Percentiles rank a stretch among this genome's conserved stretches.
Conservation (phyloP, 2,888 invertebrate genomes). For the Melinaea menophilus region DNA sequence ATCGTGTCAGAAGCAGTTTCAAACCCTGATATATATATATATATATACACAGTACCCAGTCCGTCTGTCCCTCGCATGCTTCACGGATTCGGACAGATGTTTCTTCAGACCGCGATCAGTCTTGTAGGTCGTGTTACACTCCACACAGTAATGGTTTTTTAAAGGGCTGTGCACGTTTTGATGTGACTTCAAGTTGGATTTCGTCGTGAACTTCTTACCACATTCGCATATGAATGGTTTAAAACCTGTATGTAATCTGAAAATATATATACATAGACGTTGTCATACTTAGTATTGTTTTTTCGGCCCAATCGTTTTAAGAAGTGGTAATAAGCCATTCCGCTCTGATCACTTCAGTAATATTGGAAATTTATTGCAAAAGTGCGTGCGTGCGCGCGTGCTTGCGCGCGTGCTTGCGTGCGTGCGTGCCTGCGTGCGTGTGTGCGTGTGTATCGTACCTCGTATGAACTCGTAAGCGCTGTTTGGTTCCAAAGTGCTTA, state of each 20-base stretch:
- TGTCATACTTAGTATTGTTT: too few relatives aligned
- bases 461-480: conserved; percentile 28
- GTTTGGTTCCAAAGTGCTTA: conserved; percentile 30
- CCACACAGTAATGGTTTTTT: conserved; percentile 33
- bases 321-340: too few relatives aligned
- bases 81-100: conserved; percentile 25
- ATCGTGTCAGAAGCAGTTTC: too few relatives aligned
- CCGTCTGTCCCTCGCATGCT: conserved; percentile 20
- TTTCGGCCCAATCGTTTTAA: too few relatives aligned
- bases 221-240: conserved; percentile 33
- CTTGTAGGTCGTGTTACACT: conserved; percentile 40
- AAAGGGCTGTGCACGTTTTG: conserved; percentile 20
- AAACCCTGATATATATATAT: not conserved
- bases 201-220: conserved; percentile 28
- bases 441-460: conserved; percentile 17
- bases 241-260: conserved; percentile 32
- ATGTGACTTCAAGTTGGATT: conserved; percentile 32
- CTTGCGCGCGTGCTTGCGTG: too few relatives aligned
- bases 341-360: not conserved
- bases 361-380: not conserved
- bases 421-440: too few relatives aligned
- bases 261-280: too few relatives aligned
- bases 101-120: conserved; percentile 36
- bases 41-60: conserved; percentile 11
- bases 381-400: too few relatives aligned